Percentiles rank a stretch among this genome's conserved stretches.
phyloP scores from a whole-genome alignment of 2,888 invertebrate species.

The Chrysolina haemoptera region DNA sequence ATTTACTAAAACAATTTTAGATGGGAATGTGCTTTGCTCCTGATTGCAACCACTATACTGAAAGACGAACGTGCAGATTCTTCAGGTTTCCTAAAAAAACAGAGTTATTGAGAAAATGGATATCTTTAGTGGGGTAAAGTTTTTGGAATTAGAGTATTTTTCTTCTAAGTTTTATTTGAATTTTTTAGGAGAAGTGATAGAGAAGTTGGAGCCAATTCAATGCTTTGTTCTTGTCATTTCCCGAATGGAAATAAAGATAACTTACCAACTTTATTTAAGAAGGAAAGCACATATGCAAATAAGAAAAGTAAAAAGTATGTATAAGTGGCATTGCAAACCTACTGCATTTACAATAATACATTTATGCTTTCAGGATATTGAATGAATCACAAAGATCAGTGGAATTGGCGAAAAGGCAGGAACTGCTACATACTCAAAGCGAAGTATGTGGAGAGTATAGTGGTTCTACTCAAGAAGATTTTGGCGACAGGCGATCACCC shows the following conservation, averaged over 20 bases:
- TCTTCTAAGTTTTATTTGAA: not conserved
- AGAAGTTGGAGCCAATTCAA: not conserved
- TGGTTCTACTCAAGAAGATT: not conserved
- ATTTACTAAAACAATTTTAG: no score
- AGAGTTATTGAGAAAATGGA: not conserved
- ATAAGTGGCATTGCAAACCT: not conserved
- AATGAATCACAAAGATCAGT: not conserved
- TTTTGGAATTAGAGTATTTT: not conserved
- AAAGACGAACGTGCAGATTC: conserved; percentile 6
- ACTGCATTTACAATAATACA: not conserved
- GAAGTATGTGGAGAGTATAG: no score
- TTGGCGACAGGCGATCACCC: not conserved
- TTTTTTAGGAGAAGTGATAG: not conserved
- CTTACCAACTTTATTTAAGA: conserved; percentile 9
- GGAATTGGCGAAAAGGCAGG: not conserved
- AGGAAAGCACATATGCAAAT: not conserved
- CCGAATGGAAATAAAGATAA: conserved; percentile 17
- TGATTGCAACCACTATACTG: no score
- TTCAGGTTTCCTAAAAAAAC: conserved; percentile 1
- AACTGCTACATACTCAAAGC: no score
- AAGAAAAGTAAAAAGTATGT: not conserved
- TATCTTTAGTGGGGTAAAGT: not conserved
- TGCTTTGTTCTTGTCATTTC: conserved; percentile 18
- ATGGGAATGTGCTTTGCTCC: no score
- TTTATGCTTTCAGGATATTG: conserved; percentile 2